phyloP scores from a whole-genome alignment of 2,888 invertebrate genomes.

The Erebia aethiops region DNA sequence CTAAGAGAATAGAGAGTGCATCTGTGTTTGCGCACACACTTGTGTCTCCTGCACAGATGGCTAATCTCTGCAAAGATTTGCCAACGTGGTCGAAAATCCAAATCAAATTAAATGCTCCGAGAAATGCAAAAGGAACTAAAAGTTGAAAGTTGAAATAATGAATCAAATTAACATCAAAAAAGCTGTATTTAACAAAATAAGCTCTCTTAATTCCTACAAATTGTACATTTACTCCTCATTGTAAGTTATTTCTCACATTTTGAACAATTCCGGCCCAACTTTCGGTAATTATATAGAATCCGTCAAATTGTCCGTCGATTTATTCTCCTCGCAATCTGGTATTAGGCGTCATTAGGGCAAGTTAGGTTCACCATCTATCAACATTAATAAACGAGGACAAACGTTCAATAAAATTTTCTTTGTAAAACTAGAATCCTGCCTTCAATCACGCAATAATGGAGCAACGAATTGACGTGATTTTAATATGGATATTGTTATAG shows the following conservation, averaged over 20 bases:
- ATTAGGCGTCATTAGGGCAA: constrained; percentile 11
- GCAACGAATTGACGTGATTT: no score
- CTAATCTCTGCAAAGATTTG: no score
- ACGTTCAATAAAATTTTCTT: no score
- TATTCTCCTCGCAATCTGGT: constrained; percentile 6
- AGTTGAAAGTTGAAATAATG: not conserved
- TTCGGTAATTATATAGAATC: constrained; percentile 8
- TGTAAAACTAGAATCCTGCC: no score
- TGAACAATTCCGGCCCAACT: not conserved
- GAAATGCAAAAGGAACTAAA: not conserved
- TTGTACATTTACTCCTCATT: not conserved
- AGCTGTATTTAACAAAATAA: constrained; percentile 3
- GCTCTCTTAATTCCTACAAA: not conserved
- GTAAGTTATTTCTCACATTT: constrained; percentile 5
- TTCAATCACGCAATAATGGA: no score
- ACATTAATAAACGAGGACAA: not conserved
- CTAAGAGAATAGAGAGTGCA: no score
- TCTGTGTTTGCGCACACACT: no score
- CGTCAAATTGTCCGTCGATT: constrained; percentile 16
- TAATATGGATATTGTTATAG: no score
- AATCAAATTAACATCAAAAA: not conserved
- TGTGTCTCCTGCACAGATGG: no score
- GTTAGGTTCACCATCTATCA: not conserved
- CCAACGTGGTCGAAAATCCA: no score
- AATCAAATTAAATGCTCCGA: no score